phyloP scores from a whole-genome alignment of 2,888 invertebrate genomes.

The Philonicus albiceps region DNA sequence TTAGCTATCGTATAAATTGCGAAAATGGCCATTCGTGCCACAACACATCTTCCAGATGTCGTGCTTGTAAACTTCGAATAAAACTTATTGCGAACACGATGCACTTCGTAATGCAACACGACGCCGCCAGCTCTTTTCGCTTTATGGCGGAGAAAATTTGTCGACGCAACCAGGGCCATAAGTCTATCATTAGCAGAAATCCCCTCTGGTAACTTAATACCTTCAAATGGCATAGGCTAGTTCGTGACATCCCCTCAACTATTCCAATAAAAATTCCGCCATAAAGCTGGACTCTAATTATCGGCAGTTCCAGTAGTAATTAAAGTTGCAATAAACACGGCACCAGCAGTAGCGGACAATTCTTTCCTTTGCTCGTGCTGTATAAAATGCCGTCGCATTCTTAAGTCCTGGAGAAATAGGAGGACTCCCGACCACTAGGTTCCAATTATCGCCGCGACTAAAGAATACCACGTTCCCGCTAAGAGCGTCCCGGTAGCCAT shows the following conservation, averaged over 20 bases:
- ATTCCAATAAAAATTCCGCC: slow-evolving; percentile 19
- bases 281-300: slow-evolving; percentile 26
- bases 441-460: slow-evolving; percentile 24
- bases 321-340: slow-evolving; percentile 34
- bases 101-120: not conserved
- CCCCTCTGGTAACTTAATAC: not conserved
- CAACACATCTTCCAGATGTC: not conserved
- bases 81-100: not conserved
- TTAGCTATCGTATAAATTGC: not conserved
- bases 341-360: not conserved
- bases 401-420: not conserved
- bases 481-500: slow-evolving; percentile 11
- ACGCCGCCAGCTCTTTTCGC: not conserved
- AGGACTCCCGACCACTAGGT: not conserved
- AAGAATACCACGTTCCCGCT: slow-evolving; percentile 16
- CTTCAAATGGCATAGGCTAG: not conserved
- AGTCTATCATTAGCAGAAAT: slow-evolving; percentile 15
- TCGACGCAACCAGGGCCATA: not conserved
- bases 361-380: not conserved
- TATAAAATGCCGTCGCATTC: not conserved
- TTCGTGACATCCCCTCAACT: not conserved
- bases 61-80: not conserved
- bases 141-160: slow-evolving; percentile 1
- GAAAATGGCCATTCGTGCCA: not conserved
- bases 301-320: slow-evolving; percentile 22